These are phyloP conservation scores for Tachuris rubrigastra DNA, from an alignment of 2,113 vertebrate genomes.

Conservation along the genomic window DNA sequence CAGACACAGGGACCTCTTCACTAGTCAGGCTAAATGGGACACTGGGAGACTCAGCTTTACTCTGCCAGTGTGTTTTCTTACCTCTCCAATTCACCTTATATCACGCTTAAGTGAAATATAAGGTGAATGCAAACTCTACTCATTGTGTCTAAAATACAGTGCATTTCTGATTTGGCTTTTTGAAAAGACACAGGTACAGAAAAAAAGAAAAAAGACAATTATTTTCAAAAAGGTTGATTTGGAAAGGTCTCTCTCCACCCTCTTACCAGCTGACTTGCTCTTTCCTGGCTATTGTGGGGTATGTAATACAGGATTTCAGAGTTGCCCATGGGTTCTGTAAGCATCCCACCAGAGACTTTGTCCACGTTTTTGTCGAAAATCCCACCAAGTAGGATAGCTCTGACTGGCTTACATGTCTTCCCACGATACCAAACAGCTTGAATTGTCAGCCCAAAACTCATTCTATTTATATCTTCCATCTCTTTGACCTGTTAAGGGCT, in stretches of 20 bases:
- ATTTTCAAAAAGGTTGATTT: not conserved
- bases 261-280: not conserved
- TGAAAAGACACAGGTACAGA: not conserved
- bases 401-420: not conserved
- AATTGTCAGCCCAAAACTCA: not conserved
- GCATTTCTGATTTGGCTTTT: not conserved
- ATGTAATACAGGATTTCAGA: not conserved
- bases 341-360: not conserved
- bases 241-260: not conserved
- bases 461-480: not conserved
- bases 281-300: not conserved
- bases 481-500: not conserved
- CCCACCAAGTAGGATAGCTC: not conserved
- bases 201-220: not conserved
- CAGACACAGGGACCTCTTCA: accelerated
- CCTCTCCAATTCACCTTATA: not conserved
- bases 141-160: accelerated
- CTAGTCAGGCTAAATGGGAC: accelerated
- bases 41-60: not conserved
- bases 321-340: not conserved
- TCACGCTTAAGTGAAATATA: not conserved
- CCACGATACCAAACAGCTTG: not conserved
- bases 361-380: not conserved
- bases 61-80: not conserved
- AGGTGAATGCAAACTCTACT: not conserved